These are phyloP conservation scores for Acrobasis consociella DNA, from an alignment of 2,888 invertebrate genomes.

Conservation along the genomic window DNA sequence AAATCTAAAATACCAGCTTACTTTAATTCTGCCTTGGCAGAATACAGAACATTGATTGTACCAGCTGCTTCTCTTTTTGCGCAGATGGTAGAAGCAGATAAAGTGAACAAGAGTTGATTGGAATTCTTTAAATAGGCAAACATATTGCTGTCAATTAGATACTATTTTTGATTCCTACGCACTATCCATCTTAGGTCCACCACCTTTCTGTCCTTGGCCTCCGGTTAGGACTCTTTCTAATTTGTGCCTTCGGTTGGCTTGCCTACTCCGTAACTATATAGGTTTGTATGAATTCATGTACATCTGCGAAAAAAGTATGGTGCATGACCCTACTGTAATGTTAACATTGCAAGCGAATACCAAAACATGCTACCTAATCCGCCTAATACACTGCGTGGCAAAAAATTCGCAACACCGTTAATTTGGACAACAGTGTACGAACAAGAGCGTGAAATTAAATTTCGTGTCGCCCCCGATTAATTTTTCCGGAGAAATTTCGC, in stretches of 20 bases:
- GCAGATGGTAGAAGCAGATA: background rate
- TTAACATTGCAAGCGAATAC: background rate
- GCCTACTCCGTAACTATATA: too few relatives aligned
- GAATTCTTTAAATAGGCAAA: too few relatives aligned
- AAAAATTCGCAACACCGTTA: slow-evolving; percentile 60
- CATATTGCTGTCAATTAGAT: background rate
- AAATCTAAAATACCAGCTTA: too few relatives aligned
- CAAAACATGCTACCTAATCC: slow-evolving; percentile 40
- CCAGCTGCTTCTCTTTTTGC: background rate
- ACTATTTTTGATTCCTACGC: background rate
- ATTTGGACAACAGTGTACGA: slow-evolving; percentile 57
- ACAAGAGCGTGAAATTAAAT: slow-evolving; percentile 73
- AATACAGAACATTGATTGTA: background rate
- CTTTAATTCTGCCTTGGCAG: background rate
- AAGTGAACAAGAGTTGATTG: background rate
- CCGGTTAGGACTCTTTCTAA: too few relatives aligned
- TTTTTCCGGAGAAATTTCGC: slow-evolving; percentile 62
- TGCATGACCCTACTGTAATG: background rate
- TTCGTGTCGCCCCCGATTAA: slow-evolving; percentile 65
- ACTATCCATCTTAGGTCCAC: too few relatives aligned
- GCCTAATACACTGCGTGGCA: slow-evolving; percentile 51
- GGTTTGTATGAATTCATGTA: too few relatives aligned
- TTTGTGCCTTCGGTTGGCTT: too few relatives aligned
- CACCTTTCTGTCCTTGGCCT: too few relatives aligned
- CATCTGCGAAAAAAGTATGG: background rate